phyloP scores from a whole-genome alignment of 2,113 vertebrate species.

The Entelurus aequoreus region DNA sequence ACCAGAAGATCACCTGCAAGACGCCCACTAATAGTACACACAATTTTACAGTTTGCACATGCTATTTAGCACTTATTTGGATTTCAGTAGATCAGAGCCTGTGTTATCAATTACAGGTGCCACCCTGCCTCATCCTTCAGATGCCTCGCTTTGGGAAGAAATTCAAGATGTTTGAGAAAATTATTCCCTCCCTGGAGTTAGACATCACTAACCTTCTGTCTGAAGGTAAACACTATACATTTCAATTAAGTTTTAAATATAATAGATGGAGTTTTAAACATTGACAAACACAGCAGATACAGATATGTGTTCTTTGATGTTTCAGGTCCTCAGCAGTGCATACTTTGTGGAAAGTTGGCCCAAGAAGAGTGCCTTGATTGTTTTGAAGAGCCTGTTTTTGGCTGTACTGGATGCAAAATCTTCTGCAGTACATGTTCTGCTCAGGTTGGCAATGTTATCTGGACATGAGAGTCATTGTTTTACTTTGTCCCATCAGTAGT shows the following conservation, averaged over 20 bases:
- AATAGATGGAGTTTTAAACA: not conserved
- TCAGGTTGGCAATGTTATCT: slow-evolving; percentile 63
- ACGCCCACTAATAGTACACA: no score
- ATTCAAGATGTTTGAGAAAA: slow-evolving; percentile 92
- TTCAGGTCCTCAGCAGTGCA: slow-evolving; percentile 81
- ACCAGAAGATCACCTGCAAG: no score
- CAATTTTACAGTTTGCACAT: no score
- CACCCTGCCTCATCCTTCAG: slow-evolving; percentile 86
- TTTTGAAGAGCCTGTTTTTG: slow-evolving; percentile 75
- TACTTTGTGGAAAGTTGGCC: slow-evolving; percentile 76
- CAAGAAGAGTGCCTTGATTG: slow-evolving; percentile 74
- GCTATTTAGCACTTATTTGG: not conserved
- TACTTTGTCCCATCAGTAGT: not conserved
- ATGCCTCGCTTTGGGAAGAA: slow-evolving; percentile 90
- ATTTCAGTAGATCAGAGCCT: not conserved
- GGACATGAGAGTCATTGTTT: not conserved
- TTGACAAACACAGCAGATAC: not conserved
- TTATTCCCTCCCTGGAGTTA: slow-evolving; percentile 83
- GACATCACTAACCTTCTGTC: slow-evolving; percentile 82
- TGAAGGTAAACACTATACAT: slow-evolving; percentile 63
- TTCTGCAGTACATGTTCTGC: slow-evolving; percentile 76
- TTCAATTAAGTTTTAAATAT: no score
- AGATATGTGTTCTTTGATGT: slow-evolving; percentile 7
- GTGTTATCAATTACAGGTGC: slow-evolving; percentile 65
- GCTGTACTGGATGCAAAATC: slow-evolving; percentile 75